These are phyloP conservation scores for Plagodis dolabraria DNA, from an alignment of 2,888 invertebrate species.

Conservation along the genomic window DNA sequence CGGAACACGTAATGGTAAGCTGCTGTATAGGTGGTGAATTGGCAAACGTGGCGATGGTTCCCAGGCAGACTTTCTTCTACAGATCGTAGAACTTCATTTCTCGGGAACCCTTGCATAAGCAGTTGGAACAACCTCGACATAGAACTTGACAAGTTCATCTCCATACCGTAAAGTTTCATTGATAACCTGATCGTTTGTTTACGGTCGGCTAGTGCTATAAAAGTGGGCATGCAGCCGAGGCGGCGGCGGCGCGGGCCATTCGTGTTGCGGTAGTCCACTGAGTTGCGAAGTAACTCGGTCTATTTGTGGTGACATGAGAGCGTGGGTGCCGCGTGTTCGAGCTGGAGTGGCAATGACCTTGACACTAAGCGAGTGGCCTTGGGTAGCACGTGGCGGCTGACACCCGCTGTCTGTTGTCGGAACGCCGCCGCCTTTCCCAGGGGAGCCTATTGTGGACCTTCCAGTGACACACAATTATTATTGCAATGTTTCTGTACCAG, in stretches of 20 bases:
- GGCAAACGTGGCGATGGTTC: no score
- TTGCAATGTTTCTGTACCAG: conserved; percentile 44
- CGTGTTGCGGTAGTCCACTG: conserved; percentile 67
- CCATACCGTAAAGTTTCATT: conserved; percentile 25
- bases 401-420: conserved; percentile 84
- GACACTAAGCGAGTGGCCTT: conserved; percentile 85
- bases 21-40: no score
- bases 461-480: conserved; percentile 62
- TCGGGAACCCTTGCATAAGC: neutral
- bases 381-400: conserved; percentile 85
- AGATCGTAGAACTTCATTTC: no score
- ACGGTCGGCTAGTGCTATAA: conserved; percentile 34
- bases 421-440: conserved; percentile 84
- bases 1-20: no score
- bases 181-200: conserved; percentile 22
- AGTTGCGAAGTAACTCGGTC: conserved; percentile 77
- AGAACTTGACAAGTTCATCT: conserved; percentile 7
- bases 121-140: neutral
- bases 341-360: conserved; percentile 85
- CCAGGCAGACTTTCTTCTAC: no score
- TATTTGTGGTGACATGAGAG: conserved; percentile 84
- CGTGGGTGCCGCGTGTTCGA: conserved; percentile 83
- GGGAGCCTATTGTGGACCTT: conserved; percentile 81
- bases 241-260: conserved; percentile 49
- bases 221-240: conserved; percentile 38